Evolutionary conservation across 1,140 invertebrate species (phyloP).

Genomic region (Drosophila grimshawi): DNA sequence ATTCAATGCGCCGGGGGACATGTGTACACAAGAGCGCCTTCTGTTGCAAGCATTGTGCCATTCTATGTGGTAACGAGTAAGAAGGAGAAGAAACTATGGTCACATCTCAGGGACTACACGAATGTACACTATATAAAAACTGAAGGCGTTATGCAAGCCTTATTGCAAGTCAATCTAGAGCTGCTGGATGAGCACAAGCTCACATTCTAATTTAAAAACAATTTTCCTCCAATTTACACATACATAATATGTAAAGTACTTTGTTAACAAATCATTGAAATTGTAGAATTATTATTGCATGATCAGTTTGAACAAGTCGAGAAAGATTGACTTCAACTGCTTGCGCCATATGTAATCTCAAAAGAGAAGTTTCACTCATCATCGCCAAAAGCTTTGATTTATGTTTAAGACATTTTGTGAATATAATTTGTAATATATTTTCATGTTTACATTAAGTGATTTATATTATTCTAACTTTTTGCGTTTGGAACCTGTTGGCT

Average conservation of each 20-base stretch:
- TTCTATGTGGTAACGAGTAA: conserved; percentile 21
- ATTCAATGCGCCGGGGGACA: conserved; percentile 55
- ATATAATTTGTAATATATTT: conserved; percentile 7
- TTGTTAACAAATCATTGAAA: not conserved
- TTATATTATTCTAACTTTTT: conserved; percentile 84
- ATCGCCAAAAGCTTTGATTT: no score
- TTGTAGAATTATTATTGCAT: not conserved
- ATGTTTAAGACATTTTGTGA: no score
- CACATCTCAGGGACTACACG: conserved; percentile 11
- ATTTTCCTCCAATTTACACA: not conserved
- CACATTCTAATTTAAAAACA: not conserved
- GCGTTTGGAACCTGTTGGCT: conserved; percentile 90
- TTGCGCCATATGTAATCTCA: no score
- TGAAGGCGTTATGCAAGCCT: conserved; percentile 61
- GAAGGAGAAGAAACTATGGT: conserved; percentile 4
- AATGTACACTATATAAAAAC: conserved; percentile 49
- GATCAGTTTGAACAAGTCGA: not conserved
- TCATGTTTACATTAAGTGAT: conserved; percentile 15
- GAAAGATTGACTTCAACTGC: no score
- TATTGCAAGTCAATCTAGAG: conserved; percentile 44
- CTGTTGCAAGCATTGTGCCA: not conserved
- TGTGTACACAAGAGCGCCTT: conserved; percentile 21
- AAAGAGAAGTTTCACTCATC: no score
- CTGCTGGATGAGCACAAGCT: conserved; percentile 27
- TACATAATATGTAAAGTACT: not conserved